Evolutionary conservation across 2,888 invertebrate genomes (phyloP), one percentile per base, ranked within the genome.

Genomic region (Tethea ocularis): DNA sequence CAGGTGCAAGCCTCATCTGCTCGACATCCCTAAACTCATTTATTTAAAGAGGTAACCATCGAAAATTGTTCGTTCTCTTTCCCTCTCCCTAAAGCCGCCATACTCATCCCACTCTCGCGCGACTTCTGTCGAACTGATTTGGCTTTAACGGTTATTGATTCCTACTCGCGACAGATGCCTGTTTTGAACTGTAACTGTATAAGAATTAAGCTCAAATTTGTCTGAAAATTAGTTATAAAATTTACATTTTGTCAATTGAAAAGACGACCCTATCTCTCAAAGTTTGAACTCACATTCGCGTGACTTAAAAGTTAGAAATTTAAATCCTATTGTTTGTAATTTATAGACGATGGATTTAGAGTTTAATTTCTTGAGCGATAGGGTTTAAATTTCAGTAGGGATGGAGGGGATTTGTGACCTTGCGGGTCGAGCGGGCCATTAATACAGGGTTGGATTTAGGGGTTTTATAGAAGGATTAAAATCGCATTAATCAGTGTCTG

Each of bases 401-500:
- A 63, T 67, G 61, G 51, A 68, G 61, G 62, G 72, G 74, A 82
- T 71, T 83, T 88, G 80, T 87, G 87, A 88, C 91, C 86, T 93
- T 93, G 87, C 87, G 87, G 89, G 87, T 88, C 87, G 86, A 87
- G 85, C 80, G 84, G 87, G 91, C 93, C 92, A 88, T 90, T 90
- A 89, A 90, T 89, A 86, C 87, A 83, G 89, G 89, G 88, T 84
- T 68, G 91, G 93, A 94, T 94, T 94, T 93, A 89, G 93, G 93
- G 94, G 94, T 93, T 94, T 94, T 94, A 93, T 92, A 88, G 88
- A 87, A 71, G 91, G 95, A 94, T 95, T 94, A 94, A 94, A 94
- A 93, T 94, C 94, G 93, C 95, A 95, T 95, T 95, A 95, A 95
- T 95, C 95, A 95, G 94, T 94, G 94, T 94, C 94, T 91, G 84